Evolutionary conservation across 2,113 vertebrate species (phyloP), one percentile per base, ranked within the genome.

Genomic region (Nothobranchius kuhntae): DNA sequence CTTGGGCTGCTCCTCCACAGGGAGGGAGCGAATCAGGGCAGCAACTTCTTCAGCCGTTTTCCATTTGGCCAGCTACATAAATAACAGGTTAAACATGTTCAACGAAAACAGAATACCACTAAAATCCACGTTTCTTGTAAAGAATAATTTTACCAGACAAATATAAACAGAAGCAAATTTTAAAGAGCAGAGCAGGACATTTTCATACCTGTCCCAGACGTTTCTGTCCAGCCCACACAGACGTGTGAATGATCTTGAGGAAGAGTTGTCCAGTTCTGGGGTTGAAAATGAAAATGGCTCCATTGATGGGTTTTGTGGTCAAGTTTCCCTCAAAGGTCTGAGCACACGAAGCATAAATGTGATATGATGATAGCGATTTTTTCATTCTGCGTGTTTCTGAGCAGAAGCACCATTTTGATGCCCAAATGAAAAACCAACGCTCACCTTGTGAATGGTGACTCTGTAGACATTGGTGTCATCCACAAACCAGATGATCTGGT

Each of bases 401-500:
- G 0, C 2, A 54, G 59, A 61, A 36, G 24, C 1, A 26, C 9
- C 15, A 53, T 59, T 44, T 7, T 14, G 17, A 30, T 2, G 30
- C 30, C 30, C 30, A 30, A 1, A 0, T 30, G 30, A 30, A 30
- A 30, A 30, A 6, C 24, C 53, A 56, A 7, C 42, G 90, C 82
- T 91, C 80, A 96, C 98, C 95, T 99, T 99, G 92, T 99, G 98
- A 68, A 99, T 99, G 76, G 98, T 99, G 87, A 99, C 98, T 87
- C 98, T 83, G 91, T 99, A 99, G 80, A 99, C 98, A 0, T 99
- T 99, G 14, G 98, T 99, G 91, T 99, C 98, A 59, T 99, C 98
- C 79, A 99, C 98, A 87, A 99, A 99, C 98, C 98, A 99, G 87
- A 99, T 99, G 91, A 99, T 99, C 92, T 99, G 98, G 91, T 99